Conservation (phyloP, 2,888 invertebrate genomes). For the Ophraella communa region DNA sequence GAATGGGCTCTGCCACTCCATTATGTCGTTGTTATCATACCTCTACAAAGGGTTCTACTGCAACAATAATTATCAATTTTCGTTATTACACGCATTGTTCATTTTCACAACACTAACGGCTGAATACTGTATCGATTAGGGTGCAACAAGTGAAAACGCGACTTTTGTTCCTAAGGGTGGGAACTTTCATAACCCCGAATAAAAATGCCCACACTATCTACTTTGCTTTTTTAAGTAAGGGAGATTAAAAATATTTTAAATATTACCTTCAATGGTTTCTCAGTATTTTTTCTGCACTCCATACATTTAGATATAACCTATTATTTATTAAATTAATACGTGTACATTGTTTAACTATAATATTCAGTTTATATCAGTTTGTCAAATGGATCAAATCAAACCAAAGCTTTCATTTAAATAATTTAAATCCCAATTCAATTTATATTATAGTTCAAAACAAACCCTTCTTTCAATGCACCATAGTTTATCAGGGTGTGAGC, state of each 20-base stretch:
- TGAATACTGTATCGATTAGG: slow-evolving; percentile 31
- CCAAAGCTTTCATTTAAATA: too few relatives aligned
- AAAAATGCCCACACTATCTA: too few relatives aligned
- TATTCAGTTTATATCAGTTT: too few relatives aligned
- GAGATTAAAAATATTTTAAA: neutral
- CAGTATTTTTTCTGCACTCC: too few relatives aligned
- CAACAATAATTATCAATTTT: slow-evolving; percentile 8
- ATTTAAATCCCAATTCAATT: too few relatives aligned
- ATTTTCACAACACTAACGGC: slow-evolving; percentile 26
- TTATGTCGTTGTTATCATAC: neutral
- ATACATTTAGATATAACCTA: too few relatives aligned
- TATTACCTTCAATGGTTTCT: neutral
- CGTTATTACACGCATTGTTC: slow-evolving; percentile 4
- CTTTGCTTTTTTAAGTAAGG: neutral
- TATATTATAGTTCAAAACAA: too few relatives aligned
- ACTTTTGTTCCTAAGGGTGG: neutral
- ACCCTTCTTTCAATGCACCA: too few relatives aligned
- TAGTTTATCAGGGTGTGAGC: too few relatives aligned
- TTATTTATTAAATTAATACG: too few relatives aligned
- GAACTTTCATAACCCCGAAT: neutral
- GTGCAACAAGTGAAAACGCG: slow-evolving; percentile 32
- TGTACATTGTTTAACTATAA: too few relatives aligned
- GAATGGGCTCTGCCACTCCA: neutral
- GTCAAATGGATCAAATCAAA: too few relatives aligned
- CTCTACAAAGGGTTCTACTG: neutral